Percentiles rank a stretch among this genome's conserved stretches.
These are phyloP conservation scores for Centrocercus urophasianus DNA, from an alignment of 2,113 vertebrate species.

Conservation along the genomic window DNA sequence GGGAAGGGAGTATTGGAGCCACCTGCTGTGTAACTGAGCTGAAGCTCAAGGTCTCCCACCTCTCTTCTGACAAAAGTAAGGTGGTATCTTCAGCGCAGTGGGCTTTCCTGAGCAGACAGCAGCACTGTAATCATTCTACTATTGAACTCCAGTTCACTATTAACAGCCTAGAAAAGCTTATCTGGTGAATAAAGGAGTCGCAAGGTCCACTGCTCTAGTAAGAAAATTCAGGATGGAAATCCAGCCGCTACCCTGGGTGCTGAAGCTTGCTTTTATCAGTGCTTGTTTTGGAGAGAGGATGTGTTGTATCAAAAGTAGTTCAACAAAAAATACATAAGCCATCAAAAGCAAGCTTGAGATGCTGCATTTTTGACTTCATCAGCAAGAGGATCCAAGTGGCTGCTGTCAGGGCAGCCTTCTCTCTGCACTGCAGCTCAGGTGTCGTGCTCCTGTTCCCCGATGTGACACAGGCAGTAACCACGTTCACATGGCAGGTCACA, in stretches of 20 bases:
- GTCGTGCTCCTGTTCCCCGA: background rate
- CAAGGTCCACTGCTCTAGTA: background rate
- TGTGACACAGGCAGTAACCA: constrained; percentile 19
- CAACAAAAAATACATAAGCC: background rate
- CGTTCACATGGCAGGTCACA: constrained; percentile 56
- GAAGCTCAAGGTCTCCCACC: background rate
- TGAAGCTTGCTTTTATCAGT: background rate
- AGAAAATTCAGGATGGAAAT: background rate
- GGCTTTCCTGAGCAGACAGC: background rate
- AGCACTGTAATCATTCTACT: background rate
- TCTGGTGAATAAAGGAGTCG: background rate
- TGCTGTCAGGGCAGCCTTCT: background rate
- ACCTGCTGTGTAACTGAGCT: background rate
- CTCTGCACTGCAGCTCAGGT: fast-evolving
- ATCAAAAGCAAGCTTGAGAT: background rate
- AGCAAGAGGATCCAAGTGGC: background rate
- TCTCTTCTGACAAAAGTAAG: background rate
- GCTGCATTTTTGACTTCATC: background rate
- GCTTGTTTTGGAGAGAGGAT: background rate
- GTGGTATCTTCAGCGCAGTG: background rate
- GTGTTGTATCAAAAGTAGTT: background rate
- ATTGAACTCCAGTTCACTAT: background rate
- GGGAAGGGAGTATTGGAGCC: background rate
- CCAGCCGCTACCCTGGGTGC: background rate
- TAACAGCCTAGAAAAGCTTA: background rate